A percentile compares a stretch with the other conserved stretches of the same genome.
phyloP scores from a whole-genome alignment of 2,113 vertebrate genomes.

The Nerophis lumbriciformis region DNA sequence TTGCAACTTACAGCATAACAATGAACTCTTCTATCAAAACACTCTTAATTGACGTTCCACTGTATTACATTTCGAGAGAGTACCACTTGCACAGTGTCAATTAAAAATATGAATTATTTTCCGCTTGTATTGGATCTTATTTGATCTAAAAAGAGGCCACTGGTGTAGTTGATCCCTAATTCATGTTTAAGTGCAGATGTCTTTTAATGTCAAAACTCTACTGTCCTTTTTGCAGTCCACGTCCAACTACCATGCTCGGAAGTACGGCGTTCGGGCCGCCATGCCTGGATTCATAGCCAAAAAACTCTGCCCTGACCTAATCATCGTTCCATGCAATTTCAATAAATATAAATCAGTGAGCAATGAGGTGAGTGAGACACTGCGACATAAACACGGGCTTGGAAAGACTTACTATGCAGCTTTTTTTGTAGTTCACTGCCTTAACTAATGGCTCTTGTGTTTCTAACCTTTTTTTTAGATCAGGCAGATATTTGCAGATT shows the following conservation, averaged over 20 bases:
- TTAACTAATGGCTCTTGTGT: constrained; percentile 8
- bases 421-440: constrained; percentile 1
- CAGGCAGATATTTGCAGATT: constrained; percentile 83
- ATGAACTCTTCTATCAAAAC: no score
- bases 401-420: background rate
- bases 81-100: background rate
- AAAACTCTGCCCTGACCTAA: constrained; percentile 87
- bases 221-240: constrained; percentile 76
- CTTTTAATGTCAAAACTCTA: background rate
- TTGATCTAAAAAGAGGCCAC: background rate
- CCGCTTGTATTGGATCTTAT: background rate
- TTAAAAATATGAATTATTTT: background rate
- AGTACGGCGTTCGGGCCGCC: constrained; percentile 90
- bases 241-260: constrained; percentile 93
- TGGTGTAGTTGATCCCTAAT: background rate
- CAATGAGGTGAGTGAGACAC: constrained; percentile 74
- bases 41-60: no score
- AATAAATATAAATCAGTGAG: constrained; percentile 89
- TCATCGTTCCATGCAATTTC: constrained; percentile 88
- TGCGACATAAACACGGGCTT: background rate
- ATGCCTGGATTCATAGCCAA: constrained; percentile 99
- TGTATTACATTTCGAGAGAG: no score
- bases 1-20: no score
- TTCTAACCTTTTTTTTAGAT: constrained; percentile 69
- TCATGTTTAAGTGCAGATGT: background rate